These are phyloP conservation scores for Diachasma alloeum DNA, from an alignment of 1,140 invertebrate genomes.

Conservation along the genomic window DNA sequence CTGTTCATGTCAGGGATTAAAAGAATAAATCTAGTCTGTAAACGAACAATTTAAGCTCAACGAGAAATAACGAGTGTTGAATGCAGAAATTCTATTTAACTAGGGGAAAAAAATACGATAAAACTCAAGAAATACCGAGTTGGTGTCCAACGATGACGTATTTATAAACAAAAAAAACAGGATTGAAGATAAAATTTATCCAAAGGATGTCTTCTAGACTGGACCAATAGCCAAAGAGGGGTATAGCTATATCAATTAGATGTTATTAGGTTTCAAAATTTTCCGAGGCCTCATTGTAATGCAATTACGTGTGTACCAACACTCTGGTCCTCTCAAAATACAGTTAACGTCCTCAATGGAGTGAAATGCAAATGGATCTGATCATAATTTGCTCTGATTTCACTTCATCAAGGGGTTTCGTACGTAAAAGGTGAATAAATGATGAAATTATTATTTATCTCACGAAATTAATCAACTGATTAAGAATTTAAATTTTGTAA, in stretches of 20 bases:
- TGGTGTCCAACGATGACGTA: not conserved
- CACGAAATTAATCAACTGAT: too few relatives aligned
- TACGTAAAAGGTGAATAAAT: too few relatives aligned
- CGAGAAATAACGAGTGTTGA: not conserved
- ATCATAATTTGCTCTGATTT: too few relatives aligned
- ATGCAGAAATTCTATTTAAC: not conserved
- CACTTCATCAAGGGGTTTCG: too few relatives aligned
- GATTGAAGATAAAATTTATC: not conserved
- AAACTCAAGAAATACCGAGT: not conserved
- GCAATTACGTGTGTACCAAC: not conserved
- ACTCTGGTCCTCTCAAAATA: not conserved
- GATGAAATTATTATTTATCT: too few relatives aligned
- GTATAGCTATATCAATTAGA: constrained; percentile 18
- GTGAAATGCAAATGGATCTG: too few relatives aligned
- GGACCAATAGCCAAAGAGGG: not conserved
- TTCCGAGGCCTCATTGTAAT: not conserved
- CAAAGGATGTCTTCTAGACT: not conserved
- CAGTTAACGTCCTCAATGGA: too few relatives aligned
- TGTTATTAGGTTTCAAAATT: not conserved
- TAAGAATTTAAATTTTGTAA: too few relatives aligned
- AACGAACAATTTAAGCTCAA: not conserved
- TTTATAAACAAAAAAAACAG: not conserved
- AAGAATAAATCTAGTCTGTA: not conserved
- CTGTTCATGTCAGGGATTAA: not conserved
- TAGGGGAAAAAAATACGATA: not conserved